These are phyloP conservation scores for Esox lucius DNA, from an alignment of 2,797 vertebrate species.

Conservation along the genomic window DNA sequence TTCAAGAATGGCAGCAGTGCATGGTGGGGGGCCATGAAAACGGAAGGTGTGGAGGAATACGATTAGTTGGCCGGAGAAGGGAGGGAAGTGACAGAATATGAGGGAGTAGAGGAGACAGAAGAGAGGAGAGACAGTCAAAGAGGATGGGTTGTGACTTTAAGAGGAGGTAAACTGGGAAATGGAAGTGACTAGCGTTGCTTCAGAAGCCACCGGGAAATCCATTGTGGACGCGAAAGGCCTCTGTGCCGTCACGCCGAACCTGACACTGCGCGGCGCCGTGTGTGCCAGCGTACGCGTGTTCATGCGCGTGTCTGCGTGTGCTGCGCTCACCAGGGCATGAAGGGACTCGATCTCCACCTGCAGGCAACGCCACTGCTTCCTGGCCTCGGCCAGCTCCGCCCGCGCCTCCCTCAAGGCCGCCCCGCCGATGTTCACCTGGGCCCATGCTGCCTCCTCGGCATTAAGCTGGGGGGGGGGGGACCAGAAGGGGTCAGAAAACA, in stretches of 20 bases:
- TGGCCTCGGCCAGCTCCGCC: constrained; percentile 86
- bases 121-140: background rate
- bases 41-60: too few species aligned
- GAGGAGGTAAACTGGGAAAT: background rate
- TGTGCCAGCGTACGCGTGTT: background rate
- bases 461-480: constrained; percentile 59
- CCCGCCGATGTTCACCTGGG: constrained; percentile 83
- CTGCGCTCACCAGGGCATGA: constrained; percentile 84
- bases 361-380: constrained; percentile 87
- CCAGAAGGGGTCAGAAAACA: background rate
- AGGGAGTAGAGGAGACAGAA: background rate
- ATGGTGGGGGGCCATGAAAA: too few species aligned
- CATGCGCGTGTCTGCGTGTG: background rate
- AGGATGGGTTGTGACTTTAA: background rate
- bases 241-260: background rate
- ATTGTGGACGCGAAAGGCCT: background rate
- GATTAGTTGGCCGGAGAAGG: too few species aligned
- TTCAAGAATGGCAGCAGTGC: too few species aligned
- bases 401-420: constrained; percentile 83
- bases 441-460: constrained; percentile 75
- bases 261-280: background rate
- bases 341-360: constrained; percentile 93
- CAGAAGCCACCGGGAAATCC: too few species aligned
- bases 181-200: too few species aligned
- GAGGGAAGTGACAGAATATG: too few species aligned